Conservation (phyloP, 2,888 invertebrate genomes). For the Metellina segmentata region DNA sequence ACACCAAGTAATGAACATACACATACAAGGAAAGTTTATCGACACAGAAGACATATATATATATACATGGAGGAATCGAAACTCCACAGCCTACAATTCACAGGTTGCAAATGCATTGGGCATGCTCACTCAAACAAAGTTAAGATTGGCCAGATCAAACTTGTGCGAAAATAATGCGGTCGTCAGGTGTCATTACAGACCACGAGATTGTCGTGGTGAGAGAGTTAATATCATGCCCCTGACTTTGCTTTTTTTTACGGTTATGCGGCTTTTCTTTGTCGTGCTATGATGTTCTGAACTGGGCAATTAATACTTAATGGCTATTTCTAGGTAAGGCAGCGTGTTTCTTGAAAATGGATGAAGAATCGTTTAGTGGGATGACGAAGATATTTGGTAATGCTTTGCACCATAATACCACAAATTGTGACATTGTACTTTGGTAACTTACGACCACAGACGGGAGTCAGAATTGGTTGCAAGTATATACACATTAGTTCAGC, state of each 20-base stretch:
- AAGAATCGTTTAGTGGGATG: not conserved
- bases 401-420: not conserved
- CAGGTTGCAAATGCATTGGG: no score
- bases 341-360: not conserved
- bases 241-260: not conserved
- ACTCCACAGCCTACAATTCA: no score
- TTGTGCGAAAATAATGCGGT: slow-evolving; percentile 21
- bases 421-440: not conserved
- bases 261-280: not conserved
- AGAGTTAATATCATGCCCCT: slow-evolving; percentile 17
- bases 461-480: no score
- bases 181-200: slow-evolving; percentile 69
- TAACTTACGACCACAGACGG: not conserved
- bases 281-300: slow-evolving; percentile 26
- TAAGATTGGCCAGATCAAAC: no score
- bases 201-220: slow-evolving; percentile 38
- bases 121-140: no score
- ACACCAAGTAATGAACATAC: no score
- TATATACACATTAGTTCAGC: no score
- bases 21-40: no score
- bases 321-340: slow-evolving; percentile 22
- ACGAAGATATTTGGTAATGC: not conserved
- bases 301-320: slow-evolving; percentile 72
- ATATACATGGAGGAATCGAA: no score
- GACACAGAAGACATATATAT: no score